Evolutionary conservation across 1,140 invertebrate genomes (phyloP), one percentile per base, ranked within the genome.

Genomic region (Drosophila serrata): DNA sequence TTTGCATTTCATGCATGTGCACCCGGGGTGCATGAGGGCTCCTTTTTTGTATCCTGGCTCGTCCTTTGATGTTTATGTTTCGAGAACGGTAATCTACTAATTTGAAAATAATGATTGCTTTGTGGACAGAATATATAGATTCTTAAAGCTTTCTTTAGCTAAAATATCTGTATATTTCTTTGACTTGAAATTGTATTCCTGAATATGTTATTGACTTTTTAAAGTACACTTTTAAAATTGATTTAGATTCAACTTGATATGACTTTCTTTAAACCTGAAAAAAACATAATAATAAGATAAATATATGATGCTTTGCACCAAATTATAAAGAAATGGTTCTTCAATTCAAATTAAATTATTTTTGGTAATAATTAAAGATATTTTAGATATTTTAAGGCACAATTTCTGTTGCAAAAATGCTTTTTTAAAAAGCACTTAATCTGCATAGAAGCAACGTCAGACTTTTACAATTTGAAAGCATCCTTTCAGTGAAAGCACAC

Each of bases 1-100:
- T 61, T 69, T 60, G 59, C 39, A 31, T 79, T 76, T 79, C 75
- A 68, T 74, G 42, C 65, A 49, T 87, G 64, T 62, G 46, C 74
- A 75, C 56, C 40, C 55, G 58, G n/a, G n/a, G 19, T 82, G 59
- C 64, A 75, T 40, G 37, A 39, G 42, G 29, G 40, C 73, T 53
- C 40, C 62, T 31, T 53, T 51, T 35, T 4, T 24, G 24, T 24
- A 49, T 59, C 59, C 69, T 62, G 31, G 22, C 35, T 35, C 17
- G 9, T 22, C 73, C 63, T 76, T 76, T 68, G 56, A 65, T 60
- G 63, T 77, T 42, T 57, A 27, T 7, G 15, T n/a, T 7, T 61
- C 39, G 29, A 43, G 29, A 43, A 22, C 8, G 35, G 22, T 46
- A 29, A 29, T 7, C 12, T 31, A 39, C 17, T 37, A 65, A 63